These are phyloP conservation scores for Dasypolia templi DNA, from an alignment of 2,888 invertebrate species.

Conservation along the genomic window DNA sequence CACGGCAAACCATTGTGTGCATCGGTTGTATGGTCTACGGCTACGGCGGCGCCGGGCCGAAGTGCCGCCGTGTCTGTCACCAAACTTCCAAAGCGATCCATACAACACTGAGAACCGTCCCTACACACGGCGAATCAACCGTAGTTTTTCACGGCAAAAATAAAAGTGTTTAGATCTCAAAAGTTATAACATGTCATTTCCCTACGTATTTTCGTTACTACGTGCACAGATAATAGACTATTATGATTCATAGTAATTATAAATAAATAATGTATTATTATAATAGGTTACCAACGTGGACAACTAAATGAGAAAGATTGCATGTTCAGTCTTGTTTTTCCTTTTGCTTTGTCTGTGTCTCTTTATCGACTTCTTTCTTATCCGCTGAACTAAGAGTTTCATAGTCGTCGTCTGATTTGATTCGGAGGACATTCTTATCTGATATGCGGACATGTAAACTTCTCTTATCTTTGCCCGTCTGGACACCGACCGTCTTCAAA, in stretches of 20 bases:
- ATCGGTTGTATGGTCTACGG: background rate
- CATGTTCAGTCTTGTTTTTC: constrained; percentile 76
- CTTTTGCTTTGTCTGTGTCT: constrained; percentile 70
- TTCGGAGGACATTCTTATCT: constrained; percentile 28
- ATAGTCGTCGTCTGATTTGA: constrained; percentile 9
- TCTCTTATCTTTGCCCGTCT: constrained; percentile 67
- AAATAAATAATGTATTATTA: background rate
- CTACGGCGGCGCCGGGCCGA: background rate
- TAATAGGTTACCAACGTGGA: background rate
- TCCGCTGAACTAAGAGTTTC: background rate
- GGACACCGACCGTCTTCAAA: constrained; percentile 72
- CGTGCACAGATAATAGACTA: background rate
- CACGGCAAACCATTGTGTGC: background rate
- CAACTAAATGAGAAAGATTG: background rate
- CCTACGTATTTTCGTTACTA: background rate
- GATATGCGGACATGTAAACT: constrained; percentile 70
- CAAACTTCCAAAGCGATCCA: background rate
- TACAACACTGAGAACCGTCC: background rate
- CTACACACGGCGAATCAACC: background rate
- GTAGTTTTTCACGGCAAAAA: background rate
- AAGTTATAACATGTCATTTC: background rate
- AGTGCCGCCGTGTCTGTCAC: background rate
- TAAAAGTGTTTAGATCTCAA: background rate
- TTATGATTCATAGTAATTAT: background rate
- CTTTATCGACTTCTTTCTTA: constrained; percentile 45